These are phyloP conservation scores for Campoplex nolae DNA, from an alignment of 2,888 invertebrate species.

Conservation along the genomic window DNA sequence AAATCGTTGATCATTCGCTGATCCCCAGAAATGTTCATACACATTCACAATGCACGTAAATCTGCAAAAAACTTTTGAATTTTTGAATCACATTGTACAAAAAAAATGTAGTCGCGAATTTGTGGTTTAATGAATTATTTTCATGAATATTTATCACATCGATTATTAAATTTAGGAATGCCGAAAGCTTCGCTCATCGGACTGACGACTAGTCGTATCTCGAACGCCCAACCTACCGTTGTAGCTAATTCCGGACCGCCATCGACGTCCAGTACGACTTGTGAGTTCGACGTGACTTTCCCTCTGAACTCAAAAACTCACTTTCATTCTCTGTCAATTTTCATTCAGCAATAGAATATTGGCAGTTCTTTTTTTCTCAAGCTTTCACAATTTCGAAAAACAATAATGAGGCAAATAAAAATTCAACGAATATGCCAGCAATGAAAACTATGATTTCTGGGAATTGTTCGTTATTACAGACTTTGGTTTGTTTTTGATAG, in stretches of 20 bases:
- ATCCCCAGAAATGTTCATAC: not conserved
- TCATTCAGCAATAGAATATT: not conserved
- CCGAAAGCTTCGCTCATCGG: conserved; percentile 93
- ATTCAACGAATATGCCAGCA: not conserved
- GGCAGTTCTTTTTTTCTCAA: too few species aligned
- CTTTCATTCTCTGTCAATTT: too few species aligned
- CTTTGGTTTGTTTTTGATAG: too few species aligned
- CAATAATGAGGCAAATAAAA: not conserved
- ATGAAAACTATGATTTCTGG: not conserved
- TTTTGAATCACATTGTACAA: not conserved
- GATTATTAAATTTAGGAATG: conserved; percentile 86
- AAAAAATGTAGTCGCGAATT: not conserved
- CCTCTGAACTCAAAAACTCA: not conserved
- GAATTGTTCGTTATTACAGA: too few species aligned
- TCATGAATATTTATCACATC: not conserved
- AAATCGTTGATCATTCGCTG: not conserved
- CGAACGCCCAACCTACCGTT: conserved; percentile 88
- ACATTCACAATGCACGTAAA: not conserved
- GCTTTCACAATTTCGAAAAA: not conserved
- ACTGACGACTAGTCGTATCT: conserved; percentile 90
- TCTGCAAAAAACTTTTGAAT: not conserved
- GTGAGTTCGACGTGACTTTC: conserved; percentile 84
- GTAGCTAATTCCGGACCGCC: conserved; percentile 90
- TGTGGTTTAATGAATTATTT: not conserved
- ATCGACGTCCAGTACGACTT: conserved; percentile 88